phyloP scores from a whole-genome alignment of 2,113 vertebrate genomes.

The Scomber japonicus region DNA sequence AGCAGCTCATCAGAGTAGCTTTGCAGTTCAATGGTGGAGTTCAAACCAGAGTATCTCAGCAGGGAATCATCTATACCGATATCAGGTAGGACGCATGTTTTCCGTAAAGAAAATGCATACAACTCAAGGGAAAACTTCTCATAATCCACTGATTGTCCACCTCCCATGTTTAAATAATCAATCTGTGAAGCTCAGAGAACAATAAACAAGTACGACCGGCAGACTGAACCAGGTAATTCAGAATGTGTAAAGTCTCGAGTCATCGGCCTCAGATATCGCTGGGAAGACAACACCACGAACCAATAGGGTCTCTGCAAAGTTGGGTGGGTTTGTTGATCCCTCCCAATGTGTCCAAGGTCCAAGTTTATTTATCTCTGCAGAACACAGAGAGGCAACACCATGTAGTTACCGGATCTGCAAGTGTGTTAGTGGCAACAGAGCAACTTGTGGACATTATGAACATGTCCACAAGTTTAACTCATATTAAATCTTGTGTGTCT shows the following conservation, averaged over 20 bases:
- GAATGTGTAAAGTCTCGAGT: neutral
- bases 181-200: too few species aligned
- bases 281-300: too few species aligned
- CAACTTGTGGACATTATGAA: too few species aligned
- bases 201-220: neutral
- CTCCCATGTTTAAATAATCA: neutral
- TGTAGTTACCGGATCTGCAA: too few species aligned
- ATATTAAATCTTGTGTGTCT: too few species aligned
- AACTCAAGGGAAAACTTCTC: fast-evolving
- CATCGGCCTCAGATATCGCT: too few species aligned
- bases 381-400: too few species aligned
- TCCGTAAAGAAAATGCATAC: fast-evolving
- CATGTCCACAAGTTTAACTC: too few species aligned
- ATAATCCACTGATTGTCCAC: neutral
- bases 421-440: too few species aligned
- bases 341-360: neutral
- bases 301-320: neutral
- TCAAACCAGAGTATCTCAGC: neutral
- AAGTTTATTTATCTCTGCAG: neutral
- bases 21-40: neutral
- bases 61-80: conserved; percentile 11
- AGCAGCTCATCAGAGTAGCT: neutral
- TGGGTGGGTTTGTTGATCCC: neutral
- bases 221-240: neutral
- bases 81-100: neutral